These are phyloP conservation scores for Clarias platycephalus DNA, from an alignment of 2,797 vertebrate genomes.

Conservation along the genomic window DNA sequence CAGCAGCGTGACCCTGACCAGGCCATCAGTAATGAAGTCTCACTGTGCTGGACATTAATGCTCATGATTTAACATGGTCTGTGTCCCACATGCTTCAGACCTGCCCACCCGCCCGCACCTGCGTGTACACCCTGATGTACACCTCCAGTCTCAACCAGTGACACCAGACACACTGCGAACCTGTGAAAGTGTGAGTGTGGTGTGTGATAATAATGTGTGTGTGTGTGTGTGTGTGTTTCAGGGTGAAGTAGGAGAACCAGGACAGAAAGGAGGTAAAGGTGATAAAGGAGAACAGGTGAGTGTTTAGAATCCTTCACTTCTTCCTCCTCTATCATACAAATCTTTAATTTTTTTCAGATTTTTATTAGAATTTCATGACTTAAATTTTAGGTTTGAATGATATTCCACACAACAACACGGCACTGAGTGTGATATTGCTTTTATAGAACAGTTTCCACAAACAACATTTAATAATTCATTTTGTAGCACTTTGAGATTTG, in stretches of 20 bases:
- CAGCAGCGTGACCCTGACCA: background rate
- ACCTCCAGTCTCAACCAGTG: background rate
- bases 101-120: background rate
- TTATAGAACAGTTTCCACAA: too few species aligned
- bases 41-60: background rate
- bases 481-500: too few species aligned
- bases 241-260: constrained; percentile 97
- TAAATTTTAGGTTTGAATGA: background rate
- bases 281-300: constrained; percentile 97
- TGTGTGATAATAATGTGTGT: constrained; percentile 8
- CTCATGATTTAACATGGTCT: background rate
- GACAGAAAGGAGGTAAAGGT: constrained; percentile 97
- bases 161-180: too few species aligned
- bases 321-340: background rate
- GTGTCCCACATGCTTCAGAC: background rate
- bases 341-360: background rate
- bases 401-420: too few species aligned
- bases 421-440: too few species aligned
- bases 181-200: background rate
- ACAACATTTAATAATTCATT: too few species aligned
- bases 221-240: constrained; percentile 62
- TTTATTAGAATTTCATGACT: too few species aligned
- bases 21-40: background rate
- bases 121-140: background rate
- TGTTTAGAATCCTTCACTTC: constrained; percentile 32